Evolutionary conservation across 2,797 vertebrate species (phyloP).

Genomic region (Pogonophryne albipinna): DNA sequence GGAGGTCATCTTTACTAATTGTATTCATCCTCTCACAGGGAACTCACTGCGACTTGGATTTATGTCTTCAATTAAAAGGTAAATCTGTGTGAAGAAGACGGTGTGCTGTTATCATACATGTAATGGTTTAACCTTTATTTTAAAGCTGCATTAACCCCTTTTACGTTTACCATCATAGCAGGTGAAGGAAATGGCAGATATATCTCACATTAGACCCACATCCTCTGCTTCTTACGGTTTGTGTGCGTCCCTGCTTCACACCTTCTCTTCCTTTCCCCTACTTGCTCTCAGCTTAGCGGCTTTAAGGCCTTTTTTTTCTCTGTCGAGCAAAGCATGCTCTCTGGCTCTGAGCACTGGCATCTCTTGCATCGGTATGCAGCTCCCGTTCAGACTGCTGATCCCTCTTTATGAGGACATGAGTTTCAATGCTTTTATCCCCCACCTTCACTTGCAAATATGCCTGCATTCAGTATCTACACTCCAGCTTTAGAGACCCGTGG

Average conservation of each 20-base stretch:
- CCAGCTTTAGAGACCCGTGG: constrained; percentile 75
- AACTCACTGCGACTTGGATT: constrained; percentile 9
- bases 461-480: constrained; percentile 78
- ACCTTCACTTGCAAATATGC: constrained; percentile 83
- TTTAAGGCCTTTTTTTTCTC: constrained; percentile 66
- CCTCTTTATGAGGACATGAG: constrained; percentile 86
- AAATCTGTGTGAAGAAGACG: neutral
- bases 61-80: neutral
- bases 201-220: constrained; percentile 37
- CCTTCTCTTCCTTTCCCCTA: constrained; percentile 55
- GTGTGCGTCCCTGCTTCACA: constrained; percentile 54
- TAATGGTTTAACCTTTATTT: constrained; percentile 33
- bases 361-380: constrained; percentile 83
- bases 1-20: constrained; percentile 28
- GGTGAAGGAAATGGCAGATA: constrained; percentile 41
- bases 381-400: constrained; percentile 80
- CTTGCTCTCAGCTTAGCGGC: constrained; percentile 72
- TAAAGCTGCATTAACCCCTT: constrained; percentile 38
- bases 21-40: neutral
- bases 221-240: constrained; percentile 41
- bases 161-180: constrained; percentile 12
- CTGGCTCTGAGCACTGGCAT: constrained; percentile 74
- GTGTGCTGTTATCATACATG: neutral
- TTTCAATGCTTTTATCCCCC: constrained; percentile 83
- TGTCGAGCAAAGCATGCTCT: constrained; percentile 67